These are phyloP conservation scores for Nemoura dubitans DNA, from an alignment of 2,888 invertebrate species.

Conservation along the genomic window DNA sequence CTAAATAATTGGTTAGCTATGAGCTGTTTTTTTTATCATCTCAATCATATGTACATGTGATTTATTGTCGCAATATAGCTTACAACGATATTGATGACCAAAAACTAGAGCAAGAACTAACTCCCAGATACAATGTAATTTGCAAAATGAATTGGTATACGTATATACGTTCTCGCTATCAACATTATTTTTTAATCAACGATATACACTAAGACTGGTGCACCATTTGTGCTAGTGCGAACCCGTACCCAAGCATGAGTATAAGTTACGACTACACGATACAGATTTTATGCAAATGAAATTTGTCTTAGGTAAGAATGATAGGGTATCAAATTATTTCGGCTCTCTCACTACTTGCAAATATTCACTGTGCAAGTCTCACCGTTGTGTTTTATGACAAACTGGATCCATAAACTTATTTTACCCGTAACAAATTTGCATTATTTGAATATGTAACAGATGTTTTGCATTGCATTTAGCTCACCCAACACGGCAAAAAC, in stretches of 20 bases:
- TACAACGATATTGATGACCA: too few relatives aligned
- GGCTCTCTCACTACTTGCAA: not conserved
- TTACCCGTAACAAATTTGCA: not conserved
- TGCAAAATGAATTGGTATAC: too few relatives aligned
- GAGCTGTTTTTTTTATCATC: too few relatives aligned
- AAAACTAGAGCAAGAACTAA: too few relatives aligned
- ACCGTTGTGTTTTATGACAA: not conserved
- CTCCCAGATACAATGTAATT: too few relatives aligned
- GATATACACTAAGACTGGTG: too few relatives aligned
- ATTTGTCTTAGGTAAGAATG: not conserved
- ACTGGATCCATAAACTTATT: conserved; percentile 7
- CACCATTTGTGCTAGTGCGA: too few relatives aligned
- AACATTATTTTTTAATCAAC: too few relatives aligned
- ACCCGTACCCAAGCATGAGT: not conserved
- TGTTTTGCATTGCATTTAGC: not conserved
- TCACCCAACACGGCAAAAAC: not conserved
- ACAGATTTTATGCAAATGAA: not conserved
- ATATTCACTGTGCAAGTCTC: not conserved
- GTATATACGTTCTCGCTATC: too few relatives aligned
- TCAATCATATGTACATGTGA: too few relatives aligned
- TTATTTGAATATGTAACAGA: not conserved
- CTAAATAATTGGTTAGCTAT: too few relatives aligned
- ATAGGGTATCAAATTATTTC: not conserved
- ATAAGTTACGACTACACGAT: not conserved
- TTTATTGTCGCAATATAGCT: too few relatives aligned